Evolutionary conservation across 2,113 vertebrate species (phyloP).

Genomic region (Psophia crepitans): DNA sequence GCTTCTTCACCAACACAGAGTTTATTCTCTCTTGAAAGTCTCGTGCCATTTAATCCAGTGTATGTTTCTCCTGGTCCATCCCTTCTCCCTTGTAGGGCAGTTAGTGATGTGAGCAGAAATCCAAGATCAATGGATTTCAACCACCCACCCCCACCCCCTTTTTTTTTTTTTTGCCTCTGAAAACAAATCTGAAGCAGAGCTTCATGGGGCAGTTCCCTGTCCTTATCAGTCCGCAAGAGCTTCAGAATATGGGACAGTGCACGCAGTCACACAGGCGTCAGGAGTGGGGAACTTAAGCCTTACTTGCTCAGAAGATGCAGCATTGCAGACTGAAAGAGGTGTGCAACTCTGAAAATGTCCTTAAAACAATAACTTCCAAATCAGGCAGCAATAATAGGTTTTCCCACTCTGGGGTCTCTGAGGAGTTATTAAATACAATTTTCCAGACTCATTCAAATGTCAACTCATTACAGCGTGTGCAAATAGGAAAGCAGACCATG

Average conservation of each 20-base stretch:
- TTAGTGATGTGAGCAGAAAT: not conserved
- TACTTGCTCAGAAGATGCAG: not conserved
- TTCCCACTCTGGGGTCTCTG: not conserved
- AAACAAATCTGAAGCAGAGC: not conserved
- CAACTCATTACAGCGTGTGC: not conserved
- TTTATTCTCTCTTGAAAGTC: not conserved
- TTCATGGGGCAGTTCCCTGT: not conserved
- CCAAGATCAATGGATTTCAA: not conserved
- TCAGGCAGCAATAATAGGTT: not conserved
- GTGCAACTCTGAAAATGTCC: not conserved
- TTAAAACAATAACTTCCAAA: not conserved
- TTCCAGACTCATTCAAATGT: slow-evolving; percentile 40
- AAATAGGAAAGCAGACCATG: not conserved
- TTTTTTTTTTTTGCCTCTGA: not conserved
- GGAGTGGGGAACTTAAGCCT: not conserved
- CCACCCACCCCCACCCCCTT: too few relatives aligned
- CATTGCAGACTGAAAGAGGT: not conserved
- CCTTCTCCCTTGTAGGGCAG: not conserved
- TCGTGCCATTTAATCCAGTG: rapidly evolving
- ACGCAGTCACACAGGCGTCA: not conserved
- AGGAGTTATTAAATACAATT: slow-evolving; percentile 31
- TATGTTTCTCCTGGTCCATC: not conserved
- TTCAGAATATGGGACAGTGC: not conserved
- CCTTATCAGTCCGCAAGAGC: not conserved
- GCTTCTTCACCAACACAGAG: not conserved